A percentile compares a stretch with the other conserved stretches of the same genome.
Evolutionary conservation across 1,140 invertebrate genomes (phyloP).

Genomic region (Dryas iulia): DNA sequence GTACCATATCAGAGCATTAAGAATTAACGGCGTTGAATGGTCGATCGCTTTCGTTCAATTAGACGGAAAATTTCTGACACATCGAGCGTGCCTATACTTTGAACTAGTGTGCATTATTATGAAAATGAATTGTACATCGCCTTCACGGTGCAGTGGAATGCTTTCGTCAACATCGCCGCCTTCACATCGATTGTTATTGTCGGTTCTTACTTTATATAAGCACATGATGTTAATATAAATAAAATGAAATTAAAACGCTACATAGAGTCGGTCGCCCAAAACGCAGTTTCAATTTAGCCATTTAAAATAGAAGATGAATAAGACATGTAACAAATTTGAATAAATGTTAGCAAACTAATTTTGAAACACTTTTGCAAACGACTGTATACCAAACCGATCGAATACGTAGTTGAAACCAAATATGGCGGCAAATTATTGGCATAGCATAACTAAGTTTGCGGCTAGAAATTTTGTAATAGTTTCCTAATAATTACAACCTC

Average conservation of each 20-base stretch:
- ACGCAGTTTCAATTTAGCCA: not conserved
- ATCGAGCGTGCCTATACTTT: slow-evolving; percentile 19
- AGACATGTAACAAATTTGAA: not conserved
- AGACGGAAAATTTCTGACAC: slow-evolving; percentile 70
- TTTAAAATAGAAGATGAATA: not conserved
- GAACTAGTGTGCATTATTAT: not conserved
- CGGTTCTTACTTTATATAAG: not conserved
- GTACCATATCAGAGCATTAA: slow-evolving; percentile 58
- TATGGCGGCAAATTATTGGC: not conserved
- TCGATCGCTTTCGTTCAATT: slow-evolving; percentile 71
- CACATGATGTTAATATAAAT: too few relatives aligned
- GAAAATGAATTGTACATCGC: not conserved
- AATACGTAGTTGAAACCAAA: slow-evolving; percentile 1
- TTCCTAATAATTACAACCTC: not conserved
- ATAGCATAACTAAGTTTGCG: not conserved
- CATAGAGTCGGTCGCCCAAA: not conserved
- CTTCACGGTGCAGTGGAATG: not conserved
- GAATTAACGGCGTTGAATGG: slow-evolving; percentile 63
- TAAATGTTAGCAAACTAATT: too few relatives aligned
- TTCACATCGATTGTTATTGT: not conserved
- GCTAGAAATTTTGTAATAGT: slow-evolving; percentile 2
- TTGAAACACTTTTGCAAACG: not conserved
- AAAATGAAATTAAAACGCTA: not conserved
- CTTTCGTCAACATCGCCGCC: not conserved
- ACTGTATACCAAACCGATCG: not conserved